These are phyloP conservation scores for Anas capensis DNA, from an alignment of 2,797 vertebrate species.

Conservation along the genomic window DNA sequence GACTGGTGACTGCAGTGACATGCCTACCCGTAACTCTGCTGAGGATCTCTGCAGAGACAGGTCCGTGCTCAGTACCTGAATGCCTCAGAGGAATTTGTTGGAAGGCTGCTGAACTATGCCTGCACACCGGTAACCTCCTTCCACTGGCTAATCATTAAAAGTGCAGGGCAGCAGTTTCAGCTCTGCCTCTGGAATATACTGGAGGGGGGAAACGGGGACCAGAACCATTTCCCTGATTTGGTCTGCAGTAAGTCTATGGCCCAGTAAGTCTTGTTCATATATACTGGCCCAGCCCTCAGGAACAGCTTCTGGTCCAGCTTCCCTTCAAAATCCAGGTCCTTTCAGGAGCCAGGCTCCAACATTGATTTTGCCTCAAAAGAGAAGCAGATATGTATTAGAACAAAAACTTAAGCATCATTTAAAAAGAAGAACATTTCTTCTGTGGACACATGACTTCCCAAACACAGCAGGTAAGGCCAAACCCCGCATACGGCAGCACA, in stretches of 20 bases:
- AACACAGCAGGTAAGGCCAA: slow-evolving; percentile 12
- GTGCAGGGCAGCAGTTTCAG: neutral
- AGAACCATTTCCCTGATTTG: neutral
- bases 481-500: slow-evolving; percentile 5
- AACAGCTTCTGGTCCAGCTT: neutral
- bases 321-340: neutral
- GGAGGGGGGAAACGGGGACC: neutral
- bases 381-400: neutral
- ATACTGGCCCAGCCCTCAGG: neutral
- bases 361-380: neutral
- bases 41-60: neutral
- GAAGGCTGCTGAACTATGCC: neutral
- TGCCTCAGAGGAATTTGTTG: neutral
- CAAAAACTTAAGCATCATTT: neutral
- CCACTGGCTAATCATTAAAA: neutral
- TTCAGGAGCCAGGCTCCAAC: neutral
- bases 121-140: neutral
- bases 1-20: neutral
- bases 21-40: neutral
- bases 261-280: neutral
- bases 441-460: neutral
- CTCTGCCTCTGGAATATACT: neutral
- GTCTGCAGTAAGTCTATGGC: neutral
- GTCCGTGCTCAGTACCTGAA: neutral
- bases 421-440: neutral